Conservation (phyloP, 2,113 vertebrate genomes). For the Pterocles gutturalis region DNA sequence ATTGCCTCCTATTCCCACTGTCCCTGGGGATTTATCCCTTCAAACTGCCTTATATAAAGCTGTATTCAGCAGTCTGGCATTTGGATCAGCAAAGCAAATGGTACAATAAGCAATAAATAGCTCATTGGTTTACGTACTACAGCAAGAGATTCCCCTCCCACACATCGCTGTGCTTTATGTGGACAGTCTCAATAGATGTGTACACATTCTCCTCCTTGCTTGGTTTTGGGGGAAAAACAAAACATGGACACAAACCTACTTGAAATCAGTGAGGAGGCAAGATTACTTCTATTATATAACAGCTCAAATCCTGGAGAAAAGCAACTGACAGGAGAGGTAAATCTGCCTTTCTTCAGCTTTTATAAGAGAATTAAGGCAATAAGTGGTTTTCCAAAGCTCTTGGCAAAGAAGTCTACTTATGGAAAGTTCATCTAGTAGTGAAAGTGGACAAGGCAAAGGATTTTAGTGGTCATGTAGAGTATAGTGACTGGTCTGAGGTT, state of each 20-base stretch:
- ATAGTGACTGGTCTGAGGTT: background rate
- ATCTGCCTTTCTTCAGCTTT: background rate
- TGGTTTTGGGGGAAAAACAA: background rate
- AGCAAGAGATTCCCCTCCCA: background rate
- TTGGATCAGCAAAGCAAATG: background rate
- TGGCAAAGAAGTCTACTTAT: background rate
- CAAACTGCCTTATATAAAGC: background rate
- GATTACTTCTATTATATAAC: background rate
- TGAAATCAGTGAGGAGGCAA: background rate
- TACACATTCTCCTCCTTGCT: background rate
- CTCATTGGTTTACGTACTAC: background rate
- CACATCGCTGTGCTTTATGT: background rate
- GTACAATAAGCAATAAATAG: background rate
- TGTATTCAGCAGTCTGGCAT: background rate
- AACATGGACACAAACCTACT: background rate
- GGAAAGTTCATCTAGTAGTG: background rate
- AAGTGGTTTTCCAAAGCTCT: background rate
- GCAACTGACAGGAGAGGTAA: background rate
- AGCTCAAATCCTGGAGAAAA: background rate
- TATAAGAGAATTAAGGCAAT: background rate
- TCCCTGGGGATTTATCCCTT: background rate
- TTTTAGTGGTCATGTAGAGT: background rate
- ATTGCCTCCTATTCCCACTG: background rate
- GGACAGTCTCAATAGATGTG: background rate
- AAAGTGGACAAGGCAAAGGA: background rate